These are phyloP conservation scores for Drosophila athabasca DNA, from an alignment of 1,140 invertebrate genomes.

Conservation along the genomic window DNA sequence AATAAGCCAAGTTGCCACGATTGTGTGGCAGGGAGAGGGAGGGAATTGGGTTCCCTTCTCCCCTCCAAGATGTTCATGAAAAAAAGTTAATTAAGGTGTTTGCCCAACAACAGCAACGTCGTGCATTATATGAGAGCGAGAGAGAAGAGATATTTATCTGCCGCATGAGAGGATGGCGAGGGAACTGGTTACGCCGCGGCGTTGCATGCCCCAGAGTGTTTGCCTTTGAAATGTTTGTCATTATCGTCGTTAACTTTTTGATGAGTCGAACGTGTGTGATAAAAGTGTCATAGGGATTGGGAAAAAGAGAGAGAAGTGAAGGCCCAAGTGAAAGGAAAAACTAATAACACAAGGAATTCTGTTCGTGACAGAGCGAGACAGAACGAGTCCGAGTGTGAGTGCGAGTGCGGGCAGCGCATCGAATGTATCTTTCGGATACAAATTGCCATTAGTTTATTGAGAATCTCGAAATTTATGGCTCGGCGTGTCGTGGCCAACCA, in stretches of 20 bases:
- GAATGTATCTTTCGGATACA: slow-evolving; percentile 76
- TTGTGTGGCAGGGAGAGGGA: slow-evolving; percentile 1
- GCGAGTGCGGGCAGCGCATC: slow-evolving; percentile 29
- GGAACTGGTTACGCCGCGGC: slow-evolving; percentile 40
- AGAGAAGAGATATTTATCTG: slow-evolving; percentile 68
- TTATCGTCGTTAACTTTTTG: slow-evolving; percentile 81
- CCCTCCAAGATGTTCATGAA: slow-evolving; percentile 62
- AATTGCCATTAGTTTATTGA: slow-evolving; percentile 82
- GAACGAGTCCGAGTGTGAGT: not conserved
- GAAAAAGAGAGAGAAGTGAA: slow-evolving; percentile 4
- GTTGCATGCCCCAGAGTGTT: slow-evolving; percentile 61
- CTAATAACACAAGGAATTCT: slow-evolving; percentile 65
- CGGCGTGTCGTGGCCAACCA: slow-evolving; percentile 72
- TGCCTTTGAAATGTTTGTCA: slow-evolving; percentile 81
- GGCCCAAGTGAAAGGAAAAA: slow-evolving; percentile 51
- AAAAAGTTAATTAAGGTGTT: slow-evolving; percentile 82
- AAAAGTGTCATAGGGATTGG: slow-evolving; percentile 77
- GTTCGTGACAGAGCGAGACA: slow-evolving; percentile 48
- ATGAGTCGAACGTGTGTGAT: slow-evolving; percentile 81
- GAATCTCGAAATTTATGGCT: slow-evolving; percentile 72
- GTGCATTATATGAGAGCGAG: slow-evolving; percentile 58
- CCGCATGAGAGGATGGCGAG: slow-evolving; percentile 16
- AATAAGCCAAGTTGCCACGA: slow-evolving; percentile 74
- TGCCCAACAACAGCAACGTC: slow-evolving; percentile 61
- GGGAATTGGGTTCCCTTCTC: slow-evolving; percentile 7